Conservation (phyloP, 2,113 vertebrate genomes). For the Psittacula cyanocephala region DNA sequence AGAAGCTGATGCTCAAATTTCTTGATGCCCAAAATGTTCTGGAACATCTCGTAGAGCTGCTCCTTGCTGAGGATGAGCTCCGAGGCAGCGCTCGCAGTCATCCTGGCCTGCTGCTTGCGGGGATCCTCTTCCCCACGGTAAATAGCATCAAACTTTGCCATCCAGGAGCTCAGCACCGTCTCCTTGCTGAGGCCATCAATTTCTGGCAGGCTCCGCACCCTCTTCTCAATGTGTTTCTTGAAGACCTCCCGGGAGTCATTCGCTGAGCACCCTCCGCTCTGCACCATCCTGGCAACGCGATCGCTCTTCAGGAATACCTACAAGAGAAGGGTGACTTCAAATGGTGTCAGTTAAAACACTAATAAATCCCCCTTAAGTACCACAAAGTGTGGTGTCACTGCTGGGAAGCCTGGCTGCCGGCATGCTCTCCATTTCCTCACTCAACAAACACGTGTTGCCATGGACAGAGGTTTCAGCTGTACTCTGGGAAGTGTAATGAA, state of each 20-base stretch:
- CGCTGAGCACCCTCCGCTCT: slow-evolving; percentile 94
- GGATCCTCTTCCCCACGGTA: slow-evolving; percentile 96
- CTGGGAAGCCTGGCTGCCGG: background rate
- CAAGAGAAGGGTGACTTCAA: background rate
- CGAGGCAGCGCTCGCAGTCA: slow-evolving; percentile 93
- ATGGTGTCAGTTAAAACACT: background rate
- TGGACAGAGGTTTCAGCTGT: background rate
- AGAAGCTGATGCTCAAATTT: slow-evolving; percentile 98
- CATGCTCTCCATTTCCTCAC: background rate
- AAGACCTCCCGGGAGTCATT: slow-evolving; percentile 96
- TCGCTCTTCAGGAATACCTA: slow-evolving; percentile 98
- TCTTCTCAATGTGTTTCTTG: slow-evolving; percentile 99
- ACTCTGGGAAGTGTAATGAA: background rate
- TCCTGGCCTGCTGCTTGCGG: slow-evolving; percentile 92
- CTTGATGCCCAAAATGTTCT: slow-evolving; percentile 96
- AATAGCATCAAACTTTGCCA: slow-evolving; percentile 98
- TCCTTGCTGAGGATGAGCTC: slow-evolving; percentile 99
- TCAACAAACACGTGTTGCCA: background rate
- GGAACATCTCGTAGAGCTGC: slow-evolving; percentile 99
- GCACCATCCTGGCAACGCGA: slow-evolving; percentile 94
- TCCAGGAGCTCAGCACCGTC: slow-evolving; percentile 97
- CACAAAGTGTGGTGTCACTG: background rate
- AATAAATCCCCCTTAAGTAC: background rate
- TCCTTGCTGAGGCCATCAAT: slow-evolving; percentile 98
- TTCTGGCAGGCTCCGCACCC: slow-evolving; percentile 94